A percentile compares a stretch with the other conserved stretches of the same genome.
Evolutionary conservation across 2,113 vertebrate species (phyloP).

Genomic region (Nothocercus nigrocapillus): DNA sequence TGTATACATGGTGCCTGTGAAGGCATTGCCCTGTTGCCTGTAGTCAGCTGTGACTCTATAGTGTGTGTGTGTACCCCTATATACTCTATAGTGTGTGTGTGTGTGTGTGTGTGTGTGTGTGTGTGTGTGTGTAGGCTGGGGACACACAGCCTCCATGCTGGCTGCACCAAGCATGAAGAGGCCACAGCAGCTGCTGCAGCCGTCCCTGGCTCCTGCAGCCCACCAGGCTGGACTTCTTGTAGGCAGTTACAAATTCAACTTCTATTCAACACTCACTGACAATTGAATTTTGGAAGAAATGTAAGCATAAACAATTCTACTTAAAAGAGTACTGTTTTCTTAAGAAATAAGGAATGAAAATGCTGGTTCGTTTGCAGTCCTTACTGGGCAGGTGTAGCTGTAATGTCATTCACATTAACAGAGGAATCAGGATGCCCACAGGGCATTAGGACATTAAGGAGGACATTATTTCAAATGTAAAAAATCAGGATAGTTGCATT

Average conservation of each 20-base stretch:
- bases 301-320: neutral
- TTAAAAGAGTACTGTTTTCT: neutral
- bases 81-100: rapidly evolving
- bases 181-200: neutral
- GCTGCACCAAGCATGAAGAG: neutral
- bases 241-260: neutral
- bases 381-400: neutral
- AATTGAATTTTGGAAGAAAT: neutral
- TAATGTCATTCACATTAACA: neutral
- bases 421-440: neutral
- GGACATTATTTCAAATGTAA: neutral
- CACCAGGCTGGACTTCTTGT: neutral
- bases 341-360: neutral
- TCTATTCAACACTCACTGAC: neutral
- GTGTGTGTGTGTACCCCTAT: neutral
- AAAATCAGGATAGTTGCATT: neutral
- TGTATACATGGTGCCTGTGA: neutral
- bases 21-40: neutral
- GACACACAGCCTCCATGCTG: neutral
- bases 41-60: neutral
- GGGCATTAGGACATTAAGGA: neutral
- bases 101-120: neutral
- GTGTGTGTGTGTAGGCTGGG: neutral
- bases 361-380: neutral
- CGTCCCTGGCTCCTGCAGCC: neutral